Conservation (phyloP, 2,888 invertebrate species). For the Nomada goodeniana region DNA sequence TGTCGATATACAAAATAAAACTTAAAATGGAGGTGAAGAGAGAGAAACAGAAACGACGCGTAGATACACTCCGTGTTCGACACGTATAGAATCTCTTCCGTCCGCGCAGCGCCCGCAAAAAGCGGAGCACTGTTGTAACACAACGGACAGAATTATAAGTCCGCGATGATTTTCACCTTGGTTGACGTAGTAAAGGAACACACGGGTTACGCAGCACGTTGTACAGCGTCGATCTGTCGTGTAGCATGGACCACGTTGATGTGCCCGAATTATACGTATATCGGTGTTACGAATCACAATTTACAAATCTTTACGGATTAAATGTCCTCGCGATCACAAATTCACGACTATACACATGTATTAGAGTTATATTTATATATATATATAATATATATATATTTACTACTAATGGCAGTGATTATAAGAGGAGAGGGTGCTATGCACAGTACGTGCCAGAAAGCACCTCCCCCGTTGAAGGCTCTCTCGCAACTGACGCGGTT, state of each 20-base stretch:
- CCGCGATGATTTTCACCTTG: slow-evolving; percentile 40
- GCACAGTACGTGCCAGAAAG: slow-evolving; percentile 63
- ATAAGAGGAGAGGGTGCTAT: slow-evolving; percentile 61
- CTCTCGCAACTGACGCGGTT: slow-evolving; percentile 83
- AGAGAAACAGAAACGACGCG: not conserved
- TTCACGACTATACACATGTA: slow-evolving; percentile 17
- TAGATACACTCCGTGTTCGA: slow-evolving; percentile 12
- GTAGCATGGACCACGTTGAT: not conserved
- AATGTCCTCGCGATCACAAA: not conserved
- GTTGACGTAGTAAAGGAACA: slow-evolving; percentile 30
- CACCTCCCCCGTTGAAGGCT: slow-evolving; percentile 83
- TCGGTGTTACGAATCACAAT: slow-evolving; percentile 29
- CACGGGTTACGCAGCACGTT: slow-evolving; percentile 27
- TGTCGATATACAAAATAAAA: slow-evolving; percentile 42
- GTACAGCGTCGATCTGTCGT: slow-evolving; percentile 1
- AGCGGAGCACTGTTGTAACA: slow-evolving; percentile 25
- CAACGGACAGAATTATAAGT: slow-evolving; percentile 21
- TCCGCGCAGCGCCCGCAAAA: slow-evolving; percentile 24
- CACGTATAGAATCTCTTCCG: slow-evolving; percentile 32
- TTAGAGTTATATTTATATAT: slow-evolving; percentile 22
- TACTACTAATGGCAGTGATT: slow-evolving; percentile 67
- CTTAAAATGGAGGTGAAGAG: slow-evolving; percentile 10
- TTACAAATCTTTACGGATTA: slow-evolving; percentile 1
- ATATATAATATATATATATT: slow-evolving; percentile 12
- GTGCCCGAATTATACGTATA: not conserved